Evolutionary conservation across 2,888 invertebrate species (phyloP).

Genomic region (Tenthredo notha): DNA sequence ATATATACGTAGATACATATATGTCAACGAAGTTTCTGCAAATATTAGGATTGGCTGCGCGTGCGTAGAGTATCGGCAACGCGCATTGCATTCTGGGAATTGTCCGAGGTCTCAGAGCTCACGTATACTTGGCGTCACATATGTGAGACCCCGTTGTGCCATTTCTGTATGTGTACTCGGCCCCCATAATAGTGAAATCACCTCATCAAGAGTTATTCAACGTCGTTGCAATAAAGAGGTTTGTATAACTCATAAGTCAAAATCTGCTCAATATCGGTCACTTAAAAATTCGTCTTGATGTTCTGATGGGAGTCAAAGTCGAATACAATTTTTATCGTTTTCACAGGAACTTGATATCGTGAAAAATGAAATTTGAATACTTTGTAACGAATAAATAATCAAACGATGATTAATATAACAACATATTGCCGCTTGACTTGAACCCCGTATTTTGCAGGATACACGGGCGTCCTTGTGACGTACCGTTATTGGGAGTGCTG

Average conservation of each 20-base stretch:
- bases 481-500: constrained; percentile 49
- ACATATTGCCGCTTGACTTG: not conserved
- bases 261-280: not conserved
- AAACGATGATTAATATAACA: not conserved
- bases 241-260: not conserved
- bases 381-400: not conserved
- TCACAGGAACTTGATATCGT: not conserved
- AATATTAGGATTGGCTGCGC: constrained; percentile 30
- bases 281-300: not conserved
- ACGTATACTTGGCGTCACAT: not conserved
- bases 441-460: not conserved
- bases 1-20: not conserved
- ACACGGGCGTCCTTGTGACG: constrained; percentile 37
- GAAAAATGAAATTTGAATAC: not conserved
- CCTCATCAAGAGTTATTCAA: constrained; percentile 4
- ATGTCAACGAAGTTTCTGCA: constrained; percentile 1
- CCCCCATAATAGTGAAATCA: constrained; percentile 30
- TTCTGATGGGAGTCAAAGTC: not conserved
- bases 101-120: not conserved
- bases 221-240: not conserved
- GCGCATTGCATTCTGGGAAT: constrained; percentile 29
- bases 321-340: not conserved
- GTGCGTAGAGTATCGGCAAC: constrained; percentile 6
- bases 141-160: constrained; percentile 28
- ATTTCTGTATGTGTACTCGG: constrained; percentile 5